Evolutionary conservation across 2,113 vertebrate genomes (phyloP).

Genomic region (Salvelinus sp.): DNA sequence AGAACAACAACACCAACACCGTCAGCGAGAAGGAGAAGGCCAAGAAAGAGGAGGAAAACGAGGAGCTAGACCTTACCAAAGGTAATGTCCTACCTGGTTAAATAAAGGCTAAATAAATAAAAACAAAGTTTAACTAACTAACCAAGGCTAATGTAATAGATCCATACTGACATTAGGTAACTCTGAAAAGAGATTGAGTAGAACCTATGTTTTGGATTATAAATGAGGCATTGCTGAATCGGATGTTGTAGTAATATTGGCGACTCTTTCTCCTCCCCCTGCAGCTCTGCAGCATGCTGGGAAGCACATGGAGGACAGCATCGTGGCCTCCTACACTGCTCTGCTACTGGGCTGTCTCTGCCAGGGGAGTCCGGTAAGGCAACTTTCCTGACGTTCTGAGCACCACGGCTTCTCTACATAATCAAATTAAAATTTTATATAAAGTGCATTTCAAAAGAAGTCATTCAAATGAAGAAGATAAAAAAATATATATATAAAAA

Average conservation of each 20-base stretch:
- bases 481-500: background rate
- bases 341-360: slow-evolving; percentile 96
- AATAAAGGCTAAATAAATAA: no score
- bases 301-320: slow-evolving; percentile 99
- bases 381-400: background rate
- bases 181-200: background rate
- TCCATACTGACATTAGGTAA: no score
- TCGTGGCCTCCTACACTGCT: slow-evolving; percentile 97
- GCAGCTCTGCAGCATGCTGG: slow-evolving; percentile 96
- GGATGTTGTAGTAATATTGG: background rate
- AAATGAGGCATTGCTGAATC: background rate
- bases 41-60: slow-evolving; percentile 90
- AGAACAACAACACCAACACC: slow-evolving; percentile 74
- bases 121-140: no score
- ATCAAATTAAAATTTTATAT: no score
- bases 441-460: no score
- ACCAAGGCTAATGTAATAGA: no score
- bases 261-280: background rate
- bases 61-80: slow-evolving; percentile 98
- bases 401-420: background rate
- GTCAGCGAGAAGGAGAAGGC: slow-evolving; percentile 45
- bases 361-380: slow-evolving; percentile 92
- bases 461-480: no score
- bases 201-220: no score
- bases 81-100: slow-evolving; percentile 61